These are phyloP conservation scores for Cetonia aurata DNA, from an alignment of 2,888 invertebrate species.

Conservation along the genomic window DNA sequence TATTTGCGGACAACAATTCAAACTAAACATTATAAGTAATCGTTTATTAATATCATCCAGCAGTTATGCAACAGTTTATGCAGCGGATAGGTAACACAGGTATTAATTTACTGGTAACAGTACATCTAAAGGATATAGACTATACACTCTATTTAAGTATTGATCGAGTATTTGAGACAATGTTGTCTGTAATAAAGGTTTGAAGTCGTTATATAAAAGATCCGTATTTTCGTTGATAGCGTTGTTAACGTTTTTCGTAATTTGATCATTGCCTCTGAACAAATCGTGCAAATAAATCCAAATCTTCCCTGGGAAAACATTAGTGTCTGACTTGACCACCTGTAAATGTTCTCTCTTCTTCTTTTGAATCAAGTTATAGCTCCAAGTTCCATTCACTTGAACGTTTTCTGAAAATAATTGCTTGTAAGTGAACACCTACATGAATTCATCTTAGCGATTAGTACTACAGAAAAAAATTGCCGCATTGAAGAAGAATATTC, in stretches of 20 bases:
- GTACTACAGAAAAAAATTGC: too few species aligned
- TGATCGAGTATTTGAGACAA: constrained; percentile 51
- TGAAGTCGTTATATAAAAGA: constrained; percentile 61
- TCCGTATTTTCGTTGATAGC: constrained; percentile 63
- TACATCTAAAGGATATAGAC: constrained; percentile 53
- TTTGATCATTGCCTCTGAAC: constrained; percentile 55
- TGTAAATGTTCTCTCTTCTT: constrained; percentile 15
- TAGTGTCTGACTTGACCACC: constrained; percentile 47
- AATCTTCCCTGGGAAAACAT: constrained; percentile 51
- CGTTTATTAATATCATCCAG: constrained; percentile 57
- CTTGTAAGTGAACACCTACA: background rate
- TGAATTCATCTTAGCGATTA: too few species aligned
- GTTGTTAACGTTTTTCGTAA: constrained; percentile 59
- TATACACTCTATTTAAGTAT: constrained; percentile 53
- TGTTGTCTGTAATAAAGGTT: constrained; percentile 59
- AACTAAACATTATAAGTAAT: constrained; percentile 57
- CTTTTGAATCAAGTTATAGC: background rate
- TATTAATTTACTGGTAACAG: constrained; percentile 52
- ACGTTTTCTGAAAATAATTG: too few species aligned
- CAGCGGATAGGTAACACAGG: too few species aligned
- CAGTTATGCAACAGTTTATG: too few species aligned
- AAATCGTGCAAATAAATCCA: constrained; percentile 54
- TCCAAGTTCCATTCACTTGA: constrained; percentile 20
- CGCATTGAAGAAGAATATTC: too few species aligned
- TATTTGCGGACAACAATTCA: constrained; percentile 4